Base-by-base conservation (phyloP, 2,888 invertebrate species). In the Notodonta dromedarius region DNA sequence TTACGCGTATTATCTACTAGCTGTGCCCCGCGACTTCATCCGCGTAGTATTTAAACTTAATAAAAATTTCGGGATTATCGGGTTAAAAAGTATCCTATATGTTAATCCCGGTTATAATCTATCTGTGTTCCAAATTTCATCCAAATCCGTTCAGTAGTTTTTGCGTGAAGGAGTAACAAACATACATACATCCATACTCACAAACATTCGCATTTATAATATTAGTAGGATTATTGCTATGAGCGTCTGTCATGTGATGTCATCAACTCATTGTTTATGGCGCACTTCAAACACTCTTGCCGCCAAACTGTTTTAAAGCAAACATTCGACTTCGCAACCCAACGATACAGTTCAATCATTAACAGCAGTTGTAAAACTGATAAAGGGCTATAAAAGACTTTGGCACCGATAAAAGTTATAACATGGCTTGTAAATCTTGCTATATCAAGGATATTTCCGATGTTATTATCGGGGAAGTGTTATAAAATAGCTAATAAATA, bases 361-460 rank as follows among this genome's bases (percentile, higher is more conserved):
- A 69, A 77, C 56, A 67, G 66, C 55, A 16, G 63, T 56, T 63
- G 62, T 77, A 71, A 72, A 74, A 73, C 65, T 66, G 77, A 79
- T 80, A 75, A 67, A 58, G 52, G 57, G 65, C 60, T 65, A 62
- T 77, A 70, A 75, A 79, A 70, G 63, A 63, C 65, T 56, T 50
- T 16, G 52, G 52, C 56, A 56, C 57, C 62, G 70, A 75, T 73
- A 71, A 74, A 63, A 63, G 60, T 61, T 58, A 58, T 57, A 51
- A 58, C 61, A 59, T 71, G 55, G 60, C 66, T 58, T 65, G 65
- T 76, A 74, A 77, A 79, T 79, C 66, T 70, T 71, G 59, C 46
- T 32, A 52, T 73, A 79, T 73, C 74, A 69, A 66, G 69, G 61
- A 42, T 58, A 74, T 74, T 76, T 76, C 64, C 59, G 63, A 35